Conservation (phyloP, 2,888 invertebrate species). For the Melanostoma mellinum region DNA sequence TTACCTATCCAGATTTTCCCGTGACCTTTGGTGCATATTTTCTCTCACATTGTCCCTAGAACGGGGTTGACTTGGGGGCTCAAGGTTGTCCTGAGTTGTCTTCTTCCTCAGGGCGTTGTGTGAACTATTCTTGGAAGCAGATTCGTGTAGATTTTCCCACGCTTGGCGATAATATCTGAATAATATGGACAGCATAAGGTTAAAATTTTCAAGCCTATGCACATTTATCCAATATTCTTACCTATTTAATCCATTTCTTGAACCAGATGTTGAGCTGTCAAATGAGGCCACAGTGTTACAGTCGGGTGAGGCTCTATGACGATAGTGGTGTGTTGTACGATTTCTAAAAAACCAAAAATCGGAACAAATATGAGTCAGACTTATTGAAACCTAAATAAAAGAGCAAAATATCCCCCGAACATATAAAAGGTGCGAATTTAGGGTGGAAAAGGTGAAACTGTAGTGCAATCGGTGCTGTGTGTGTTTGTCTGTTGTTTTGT, state of each 20-base stretch:
- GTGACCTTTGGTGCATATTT: slow-evolving; percentile 80
- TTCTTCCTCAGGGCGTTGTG: slow-evolving; percentile 86
- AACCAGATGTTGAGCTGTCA: slow-evolving; percentile 93
- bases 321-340: slow-evolving; percentile 92
- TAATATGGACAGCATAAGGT: slow-evolving; percentile 47
- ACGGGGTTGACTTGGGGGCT: slow-evolving; percentile 84
- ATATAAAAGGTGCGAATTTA: slow-evolving; percentile 38
- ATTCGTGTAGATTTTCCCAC: slow-evolving; percentile 95
- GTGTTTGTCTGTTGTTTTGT: slow-evolving; percentile 32
- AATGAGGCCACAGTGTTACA: slow-evolving; percentile 95
- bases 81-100: slow-evolving; percentile 84
- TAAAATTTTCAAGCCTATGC: no score
- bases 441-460: slow-evolving; percentile 15
- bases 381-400: slow-evolving; percentile 18
- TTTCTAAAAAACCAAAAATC: slow-evolving; percentile 84
- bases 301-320: slow-evolving; percentile 94
- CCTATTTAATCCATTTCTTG: slow-evolving; percentile 91
- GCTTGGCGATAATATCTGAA: slow-evolving; percentile 92
- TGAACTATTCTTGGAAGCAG: slow-evolving; percentile 85
- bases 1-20: slow-evolving; percentile 81
- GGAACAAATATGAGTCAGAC: slow-evolving; percentile 28
- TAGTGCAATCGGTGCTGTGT: slow-evolving; percentile 39
- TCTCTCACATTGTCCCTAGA: slow-evolving; percentile 81
- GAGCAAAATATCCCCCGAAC: slow-evolving; percentile 3
- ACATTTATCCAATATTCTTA: slow-evolving; percentile 59